Evolutionary conservation across 2,888 invertebrate genomes (phyloP).

Genomic region (Drosophila kanekoi): DNA sequence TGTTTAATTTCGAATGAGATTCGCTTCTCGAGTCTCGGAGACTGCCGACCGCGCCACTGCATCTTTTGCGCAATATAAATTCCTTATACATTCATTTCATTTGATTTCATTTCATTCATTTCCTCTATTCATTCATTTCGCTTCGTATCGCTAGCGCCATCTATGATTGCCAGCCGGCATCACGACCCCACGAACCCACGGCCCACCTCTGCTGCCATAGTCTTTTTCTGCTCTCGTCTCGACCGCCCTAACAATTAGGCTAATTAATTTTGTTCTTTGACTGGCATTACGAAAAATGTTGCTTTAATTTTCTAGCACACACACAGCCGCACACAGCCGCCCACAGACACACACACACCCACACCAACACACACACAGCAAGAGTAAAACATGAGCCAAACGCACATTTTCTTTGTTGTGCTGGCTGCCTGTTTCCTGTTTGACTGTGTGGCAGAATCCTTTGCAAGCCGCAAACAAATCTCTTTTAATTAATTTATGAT

Average conservation of each 20-base stretch:
- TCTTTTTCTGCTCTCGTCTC: constrained; percentile 23
- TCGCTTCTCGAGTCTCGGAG: background rate
- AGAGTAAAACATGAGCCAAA: constrained; percentile 40
- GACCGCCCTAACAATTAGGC: constrained; percentile 79
- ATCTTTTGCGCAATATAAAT: constrained; percentile 66
- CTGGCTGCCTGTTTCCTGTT: constrained; percentile 48
- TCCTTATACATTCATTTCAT: constrained; percentile 66
- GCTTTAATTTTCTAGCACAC: constrained; percentile 75
- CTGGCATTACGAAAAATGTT: constrained; percentile 78
- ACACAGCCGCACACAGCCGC: constrained; percentile 8
- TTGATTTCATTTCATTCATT: constrained; percentile 54
- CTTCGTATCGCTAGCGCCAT: constrained; percentile 50
- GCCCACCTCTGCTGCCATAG: background rate
- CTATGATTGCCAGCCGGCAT: constrained; percentile 38
- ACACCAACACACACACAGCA: constrained; percentile 15
- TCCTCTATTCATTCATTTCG: constrained; percentile 59
- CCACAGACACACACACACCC: constrained; percentile 30
- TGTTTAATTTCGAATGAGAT: background rate
- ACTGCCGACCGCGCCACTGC: constrained; percentile 39
- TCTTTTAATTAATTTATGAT: constrained; percentile 84
- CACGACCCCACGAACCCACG: constrained; percentile 15
- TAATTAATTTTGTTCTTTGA: constrained; percentile 80
- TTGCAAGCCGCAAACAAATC: constrained; percentile 84
- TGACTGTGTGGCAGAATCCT: constrained; percentile 72
- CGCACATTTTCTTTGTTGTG: constrained; percentile 76